A percentile compares a stretch with the other conserved stretches of the same genome.
phyloP scores from a whole-genome alignment of 1,140 invertebrate species.

The Anadara kagoshimensis region DNA sequence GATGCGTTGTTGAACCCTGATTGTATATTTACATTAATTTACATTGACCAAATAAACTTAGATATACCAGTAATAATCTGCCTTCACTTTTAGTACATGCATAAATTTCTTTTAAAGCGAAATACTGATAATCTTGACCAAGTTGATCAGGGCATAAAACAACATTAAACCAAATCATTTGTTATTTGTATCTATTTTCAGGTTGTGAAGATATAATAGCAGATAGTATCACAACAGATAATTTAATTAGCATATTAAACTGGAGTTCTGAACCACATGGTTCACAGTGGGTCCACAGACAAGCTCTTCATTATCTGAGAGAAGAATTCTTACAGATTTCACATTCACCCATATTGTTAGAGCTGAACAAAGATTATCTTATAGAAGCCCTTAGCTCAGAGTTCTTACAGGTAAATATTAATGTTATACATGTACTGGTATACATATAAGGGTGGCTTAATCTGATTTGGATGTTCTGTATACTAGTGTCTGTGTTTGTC shows the following conservation, averaged over 20 bases:
- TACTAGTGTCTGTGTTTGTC: too few relatives aligned
- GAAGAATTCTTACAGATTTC: slow-evolving; percentile 87
- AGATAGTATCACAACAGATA: slow-evolving; percentile 88
- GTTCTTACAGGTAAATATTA: slow-evolving; percentile 83
- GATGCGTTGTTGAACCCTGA: too few relatives aligned
- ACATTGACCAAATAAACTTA: too few relatives aligned
- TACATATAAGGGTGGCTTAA: too few relatives aligned
- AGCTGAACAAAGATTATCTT: slow-evolving; percentile 87
- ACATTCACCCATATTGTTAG: slow-evolving; percentile 83
- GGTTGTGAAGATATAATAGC: slow-evolving; percentile 94
- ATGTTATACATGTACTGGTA: too few relatives aligned
- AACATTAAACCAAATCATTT: background rate
- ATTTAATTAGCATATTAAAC: slow-evolving; percentile 78
- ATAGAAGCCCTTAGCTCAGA: slow-evolving; percentile 88
- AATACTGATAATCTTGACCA: too few relatives aligned
- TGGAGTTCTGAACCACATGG: slow-evolving; percentile 94
- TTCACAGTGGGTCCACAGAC: slow-evolving; percentile 91
- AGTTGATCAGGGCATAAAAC: too few relatives aligned
- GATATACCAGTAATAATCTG: too few relatives aligned
- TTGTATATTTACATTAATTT: too few relatives aligned
- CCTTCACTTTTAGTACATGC: too few relatives aligned
- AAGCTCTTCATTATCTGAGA: slow-evolving; percentile 87
- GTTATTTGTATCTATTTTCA: slow-evolving; percentile 37
- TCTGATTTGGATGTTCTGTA: too few relatives aligned
- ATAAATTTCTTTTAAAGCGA: too few relatives aligned